phyloP scores from a whole-genome alignment of 2,797 vertebrate species.

The Myotis myotis region DNA sequence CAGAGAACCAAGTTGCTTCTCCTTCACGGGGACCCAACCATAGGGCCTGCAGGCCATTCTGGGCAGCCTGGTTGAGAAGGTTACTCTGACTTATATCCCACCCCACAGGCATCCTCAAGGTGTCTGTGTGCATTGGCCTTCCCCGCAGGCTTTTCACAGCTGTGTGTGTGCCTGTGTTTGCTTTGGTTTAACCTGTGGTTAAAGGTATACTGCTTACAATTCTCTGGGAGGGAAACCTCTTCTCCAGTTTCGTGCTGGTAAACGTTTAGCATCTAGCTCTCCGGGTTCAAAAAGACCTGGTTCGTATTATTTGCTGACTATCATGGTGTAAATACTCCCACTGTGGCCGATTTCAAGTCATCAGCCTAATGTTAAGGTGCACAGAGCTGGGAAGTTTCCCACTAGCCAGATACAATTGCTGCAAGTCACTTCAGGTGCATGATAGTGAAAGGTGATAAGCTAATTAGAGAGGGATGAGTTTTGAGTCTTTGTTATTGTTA shows the following conservation, averaged over 20 bases:
- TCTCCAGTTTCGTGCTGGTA: not conserved
- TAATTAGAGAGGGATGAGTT: not conserved
- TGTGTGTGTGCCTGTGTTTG: slow-evolving; percentile 10
- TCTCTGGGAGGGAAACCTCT: slow-evolving; percentile 1
- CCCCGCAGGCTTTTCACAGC: not conserved
- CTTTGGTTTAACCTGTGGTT: slow-evolving; percentile 18
- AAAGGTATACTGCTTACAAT: not conserved
- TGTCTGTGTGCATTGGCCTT: not conserved
- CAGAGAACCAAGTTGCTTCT: not conserved
- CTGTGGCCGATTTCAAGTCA: not conserved
- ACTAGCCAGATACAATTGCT: not conserved
- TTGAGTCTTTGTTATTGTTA: not conserved
- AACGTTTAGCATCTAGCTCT: slow-evolving; percentile 12
- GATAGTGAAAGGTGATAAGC: not conserved
- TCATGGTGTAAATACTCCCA: not conserved
- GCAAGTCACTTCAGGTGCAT: not conserved
- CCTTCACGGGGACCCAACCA: not conserved
- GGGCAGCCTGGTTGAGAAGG: not conserved
- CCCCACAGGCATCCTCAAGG: not conserved
- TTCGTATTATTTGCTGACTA: not conserved
- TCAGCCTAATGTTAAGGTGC: not conserved
- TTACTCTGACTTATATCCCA: not conserved
- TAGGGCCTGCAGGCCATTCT: not conserved
- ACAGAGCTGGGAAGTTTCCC: not conserved
- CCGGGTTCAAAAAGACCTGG: not conserved